Base-by-base conservation (phyloP, 2,888 invertebrate species). In the Steromphala cineraria region DNA sequence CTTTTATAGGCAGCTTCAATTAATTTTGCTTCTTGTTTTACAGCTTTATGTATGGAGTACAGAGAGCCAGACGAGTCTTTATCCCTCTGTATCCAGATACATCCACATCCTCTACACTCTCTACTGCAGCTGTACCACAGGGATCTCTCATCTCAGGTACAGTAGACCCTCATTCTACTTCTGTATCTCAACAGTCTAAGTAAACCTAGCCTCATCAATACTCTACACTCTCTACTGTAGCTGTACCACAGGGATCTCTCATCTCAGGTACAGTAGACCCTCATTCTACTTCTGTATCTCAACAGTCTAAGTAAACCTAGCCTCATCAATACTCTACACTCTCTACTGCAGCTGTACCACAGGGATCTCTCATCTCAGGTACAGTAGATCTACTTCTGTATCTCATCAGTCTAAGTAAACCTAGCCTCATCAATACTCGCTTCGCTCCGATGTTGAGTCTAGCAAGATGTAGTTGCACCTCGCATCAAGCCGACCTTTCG, bases 311-410 rank as follows among this genome's bases (percentile, higher is more conserved):
- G n/a, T n/a, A n/a, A n/a, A n/a, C n/a, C n/a, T n/a, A n/a, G n/a
- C n/a, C n/a, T n/a, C n/a, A n/a, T n/a, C n/a, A n/a, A 75, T 86
- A 7, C 46, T 91, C 31, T 91, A 89, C 82, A 74, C 83, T 8
- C 62, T 91, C 17, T 87, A 82, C 79, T 84, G 89, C 67, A 85
- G 85, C 75, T 83, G 83, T 0, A 85, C 85, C 46, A 53, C 76
- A 0, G 88, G 89, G 15, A 86, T 89, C 31, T 88, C 89, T 55
- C 83, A 85, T 75, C 53, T 90, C 28, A 90, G 86, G 91, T 91
- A 46, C 10, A 46, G 36, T 36, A n/a, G n/a, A n/a, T n/a, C n/a
- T n/a, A n/a, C n/a, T n/a, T n/a, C n/a, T n/a, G n/a, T n/a, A n/a
- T n/a, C n/a, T n/a, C n/a, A n/a, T n/a, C n/a, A n/a, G n/a, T n/a